These are phyloP conservation scores for Mythimna albipuncta DNA, from an alignment of 2,888 invertebrate species.

Conservation along the genomic window DNA sequence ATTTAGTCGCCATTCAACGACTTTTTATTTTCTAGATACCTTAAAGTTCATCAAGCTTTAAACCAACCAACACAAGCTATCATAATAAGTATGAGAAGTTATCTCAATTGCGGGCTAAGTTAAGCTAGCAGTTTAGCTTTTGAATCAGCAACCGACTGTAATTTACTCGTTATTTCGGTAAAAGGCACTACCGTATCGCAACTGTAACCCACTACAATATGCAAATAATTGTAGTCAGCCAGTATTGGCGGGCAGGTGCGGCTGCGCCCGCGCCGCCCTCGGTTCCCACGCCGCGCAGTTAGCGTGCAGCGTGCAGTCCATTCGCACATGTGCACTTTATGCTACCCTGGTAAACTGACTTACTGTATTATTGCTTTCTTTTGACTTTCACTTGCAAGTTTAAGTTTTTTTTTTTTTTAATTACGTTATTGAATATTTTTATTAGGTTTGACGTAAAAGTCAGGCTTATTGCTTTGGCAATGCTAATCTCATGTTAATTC, in stretches of 20 bases:
- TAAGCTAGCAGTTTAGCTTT: too few relatives aligned
- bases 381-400: constrained; percentile 30
- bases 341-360: constrained; percentile 8
- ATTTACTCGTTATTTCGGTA: background rate
- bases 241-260: constrained; percentile 44
- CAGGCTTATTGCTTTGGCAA: background rate
- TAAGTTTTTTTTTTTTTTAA: background rate
- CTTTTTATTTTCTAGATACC: too few relatives aligned
- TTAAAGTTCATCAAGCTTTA: too few relatives aligned
- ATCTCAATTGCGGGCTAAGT: too few relatives aligned
- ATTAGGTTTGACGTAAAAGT: background rate
- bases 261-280: constrained; percentile 28
- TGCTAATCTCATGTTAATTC: background rate
- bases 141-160: background rate
- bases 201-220: constrained; percentile 14
- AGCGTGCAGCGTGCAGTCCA: constrained; percentile 11
- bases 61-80: too few relatives aligned
- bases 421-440: background rate
- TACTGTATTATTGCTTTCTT: constrained; percentile 11
- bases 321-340: constrained; percentile 48
- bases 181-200: too few relatives aligned
- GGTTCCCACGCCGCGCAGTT: constrained; percentile 56
- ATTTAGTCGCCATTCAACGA: too few relatives aligned
- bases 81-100: too few relatives aligned
- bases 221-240: constrained; percentile 35